Conservation (phyloP, 2,888 invertebrate species). For the Theretra japonica region DNA sequence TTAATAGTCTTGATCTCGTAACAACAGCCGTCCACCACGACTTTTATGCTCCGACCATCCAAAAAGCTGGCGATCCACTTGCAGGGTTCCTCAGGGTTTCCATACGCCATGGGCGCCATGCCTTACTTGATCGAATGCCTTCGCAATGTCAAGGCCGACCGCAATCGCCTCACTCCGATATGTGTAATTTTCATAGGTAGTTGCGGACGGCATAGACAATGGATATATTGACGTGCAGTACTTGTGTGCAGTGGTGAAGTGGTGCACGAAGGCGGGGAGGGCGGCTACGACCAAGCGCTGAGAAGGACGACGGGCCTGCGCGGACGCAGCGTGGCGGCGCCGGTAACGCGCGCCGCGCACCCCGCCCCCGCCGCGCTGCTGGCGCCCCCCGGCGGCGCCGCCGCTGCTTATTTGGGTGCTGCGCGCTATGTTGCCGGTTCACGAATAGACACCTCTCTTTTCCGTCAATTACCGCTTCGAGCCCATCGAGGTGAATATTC, state of each 20-base stretch:
- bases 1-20: too few relatives aligned
- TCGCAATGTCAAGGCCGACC: too few relatives aligned
- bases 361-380: slow-evolving; percentile 36
- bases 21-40: too few relatives aligned
- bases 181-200: not conserved
- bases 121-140: too few relatives aligned
- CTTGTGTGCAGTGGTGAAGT: slow-evolving; percentile 65
- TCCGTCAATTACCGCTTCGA: slow-evolving; percentile 69
- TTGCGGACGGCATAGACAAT: not conserved
- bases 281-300: slow-evolving; percentile 44
- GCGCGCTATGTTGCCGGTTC: slow-evolving; percentile 91
- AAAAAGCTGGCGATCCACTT: too few relatives aligned
- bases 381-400: slow-evolving; percentile 82
- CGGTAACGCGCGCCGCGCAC: slow-evolving; percentile 34
- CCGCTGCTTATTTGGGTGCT: slow-evolving; percentile 91
- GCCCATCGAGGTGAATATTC: slow-evolving; percentile 62
- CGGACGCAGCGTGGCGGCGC: slow-evolving; percentile 46
- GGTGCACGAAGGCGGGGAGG: slow-evolving; percentile 55
- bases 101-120: too few relatives aligned
- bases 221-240: not conserved
- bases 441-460: slow-evolving; percentile 77
- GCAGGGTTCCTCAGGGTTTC: too few relatives aligned
- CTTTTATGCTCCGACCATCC: too few relatives aligned
- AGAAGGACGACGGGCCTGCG: slow-evolving; percentile 48
- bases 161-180: too few relatives aligned